Percentiles rank a stretch among this genome's conserved stretches.
Conservation (phyloP, 30 jellyfish, hydroid and myxozoan genomes). For the Aurelia sp. region DNA sequence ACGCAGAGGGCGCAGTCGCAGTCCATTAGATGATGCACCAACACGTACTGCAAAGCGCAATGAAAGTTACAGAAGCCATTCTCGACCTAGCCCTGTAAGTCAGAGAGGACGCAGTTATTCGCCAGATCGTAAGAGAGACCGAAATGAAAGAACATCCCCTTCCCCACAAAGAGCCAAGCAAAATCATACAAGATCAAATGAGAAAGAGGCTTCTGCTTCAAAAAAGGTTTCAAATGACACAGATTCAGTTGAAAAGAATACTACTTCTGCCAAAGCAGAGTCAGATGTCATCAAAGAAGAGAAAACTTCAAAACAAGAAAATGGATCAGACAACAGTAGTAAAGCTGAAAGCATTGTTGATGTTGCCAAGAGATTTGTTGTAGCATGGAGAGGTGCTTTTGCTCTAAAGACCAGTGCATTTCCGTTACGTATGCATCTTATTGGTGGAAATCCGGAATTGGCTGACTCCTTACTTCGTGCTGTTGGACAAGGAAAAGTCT, state of each 20-base stretch:
- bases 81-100: constrained; percentile 62
- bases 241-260: constrained; percentile 43
- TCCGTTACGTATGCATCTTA: constrained; percentile 95
- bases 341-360: constrained; percentile 81
- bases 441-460: constrained; percentile 98
- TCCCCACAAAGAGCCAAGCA: constrained; percentile 62
- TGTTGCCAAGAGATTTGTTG: constrained; percentile 96
- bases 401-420: constrained; percentile 94
- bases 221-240: constrained; percentile 19
- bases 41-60: constrained; percentile 58
- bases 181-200: constrained; percentile 58
- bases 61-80: constrained; percentile 74
- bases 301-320: constrained; percentile 42
- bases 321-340: constrained; percentile 55
- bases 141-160: constrained; percentile 51
- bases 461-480: constrained; percentile 92
- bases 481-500: constrained; percentile 90
- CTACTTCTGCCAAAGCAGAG: constrained; percentile 17
- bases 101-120: constrained; percentile 63
- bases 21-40: constrained; percentile 76
- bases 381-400: constrained; percentile 99
- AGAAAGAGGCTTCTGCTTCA: constrained; percentile 38
- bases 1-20: constrained; percentile 88
- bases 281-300: constrained; percentile 20
- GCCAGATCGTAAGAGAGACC: constrained; percentile 56